Conservation (phyloP, 1,140 invertebrate species). For the Aphidius gifuensis region DNA sequence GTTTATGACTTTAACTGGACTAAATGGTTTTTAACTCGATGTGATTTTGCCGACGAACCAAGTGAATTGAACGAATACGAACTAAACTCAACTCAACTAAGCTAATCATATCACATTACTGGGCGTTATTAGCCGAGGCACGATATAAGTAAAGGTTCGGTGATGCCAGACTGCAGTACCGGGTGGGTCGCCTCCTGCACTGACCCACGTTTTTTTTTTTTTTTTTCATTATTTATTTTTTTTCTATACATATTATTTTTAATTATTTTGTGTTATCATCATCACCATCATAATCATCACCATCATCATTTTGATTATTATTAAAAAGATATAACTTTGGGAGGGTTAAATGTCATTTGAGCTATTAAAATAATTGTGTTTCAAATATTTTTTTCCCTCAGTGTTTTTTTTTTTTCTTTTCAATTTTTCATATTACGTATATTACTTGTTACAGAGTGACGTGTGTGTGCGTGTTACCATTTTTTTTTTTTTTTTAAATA, state of each 20-base stretch:
- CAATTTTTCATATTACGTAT: not conserved
- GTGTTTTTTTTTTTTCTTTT: no score
- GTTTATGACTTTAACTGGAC: conserved; percentile 42
- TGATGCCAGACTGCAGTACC: conserved; percentile 49
- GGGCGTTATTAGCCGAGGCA: conserved; percentile 53
- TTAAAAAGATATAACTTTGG: no score
- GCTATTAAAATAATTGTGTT: no score
- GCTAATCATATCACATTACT: conserved; percentile 58
- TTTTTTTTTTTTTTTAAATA: no score
- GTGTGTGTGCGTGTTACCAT: no score
- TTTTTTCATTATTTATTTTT: conserved; percentile 20
- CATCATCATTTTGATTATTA: no score
- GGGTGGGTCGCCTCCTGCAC: conserved; percentile 51
- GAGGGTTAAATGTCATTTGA: no score
- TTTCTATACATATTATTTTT: no score
- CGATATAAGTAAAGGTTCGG: conserved; percentile 55
- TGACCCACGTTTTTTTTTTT: conserved; percentile 40
- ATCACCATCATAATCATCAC: not conserved
- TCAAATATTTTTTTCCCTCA: no score
- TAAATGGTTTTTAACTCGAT: conserved; percentile 54
- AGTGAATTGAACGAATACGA: conserved; percentile 55
- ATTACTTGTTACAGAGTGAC: not conserved
- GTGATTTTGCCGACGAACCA: conserved; percentile 54
- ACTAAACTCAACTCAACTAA: conserved; percentile 58
- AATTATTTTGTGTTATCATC: not conserved